phyloP scores from a whole-genome alignment of 2,797 vertebrate species.

The Dicrostonyx torquatus region DNA sequence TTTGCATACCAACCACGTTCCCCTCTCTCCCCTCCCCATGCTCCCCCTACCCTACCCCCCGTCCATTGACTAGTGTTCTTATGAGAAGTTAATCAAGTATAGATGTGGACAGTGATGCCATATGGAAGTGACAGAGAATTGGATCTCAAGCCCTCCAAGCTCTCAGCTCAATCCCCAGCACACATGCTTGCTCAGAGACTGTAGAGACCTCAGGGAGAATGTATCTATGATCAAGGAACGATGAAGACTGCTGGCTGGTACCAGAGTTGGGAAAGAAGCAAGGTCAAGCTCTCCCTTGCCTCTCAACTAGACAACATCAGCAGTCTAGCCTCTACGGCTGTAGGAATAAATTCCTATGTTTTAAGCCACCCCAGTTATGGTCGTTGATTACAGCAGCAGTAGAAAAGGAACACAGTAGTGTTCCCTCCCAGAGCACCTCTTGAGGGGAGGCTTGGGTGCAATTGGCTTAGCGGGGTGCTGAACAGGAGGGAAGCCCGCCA shows the following conservation, averaged over 20 bases:
- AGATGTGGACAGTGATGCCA: neutral
- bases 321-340: neutral
- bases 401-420: neutral
- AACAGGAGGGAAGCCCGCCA: neutral
- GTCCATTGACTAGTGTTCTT: neutral
- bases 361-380: neutral
- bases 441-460: neutral
- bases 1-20: no score
- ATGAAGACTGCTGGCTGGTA: neutral
- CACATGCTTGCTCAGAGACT: neutral
- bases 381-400: neutral
- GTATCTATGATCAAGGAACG: neutral
- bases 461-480: neutral
- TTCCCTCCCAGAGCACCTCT: neutral
- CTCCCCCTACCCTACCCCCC: no score
- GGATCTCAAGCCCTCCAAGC: neutral
- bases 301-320: neutral
- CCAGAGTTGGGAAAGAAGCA: neutral
- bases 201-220: neutral
- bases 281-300: neutral
- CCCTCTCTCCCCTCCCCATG: no score
- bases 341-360: neutral
- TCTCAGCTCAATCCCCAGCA: neutral
- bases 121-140: neutral
- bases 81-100: neutral